Evolutionary conservation across 2,888 invertebrate species (phyloP), one percentile per base, ranked within the genome.

Genomic region (Tryphoninae sp.): DNA sequence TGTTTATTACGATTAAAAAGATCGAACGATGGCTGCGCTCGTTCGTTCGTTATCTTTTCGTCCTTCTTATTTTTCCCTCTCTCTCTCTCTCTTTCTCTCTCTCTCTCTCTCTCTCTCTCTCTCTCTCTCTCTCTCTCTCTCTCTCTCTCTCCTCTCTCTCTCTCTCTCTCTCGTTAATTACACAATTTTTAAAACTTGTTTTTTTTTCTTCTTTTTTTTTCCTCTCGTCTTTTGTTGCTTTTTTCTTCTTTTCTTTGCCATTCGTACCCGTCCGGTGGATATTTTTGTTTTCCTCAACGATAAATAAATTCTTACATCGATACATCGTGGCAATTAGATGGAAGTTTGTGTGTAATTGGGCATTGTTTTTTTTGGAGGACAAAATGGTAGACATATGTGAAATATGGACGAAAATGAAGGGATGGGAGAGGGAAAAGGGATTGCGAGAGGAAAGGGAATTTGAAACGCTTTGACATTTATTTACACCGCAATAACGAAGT

Each of bases 401-500:
- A 2, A 26, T 9, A 53, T 51, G 19, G 42, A 26, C 33, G 64
- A 26, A 51, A 81, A 59, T 62, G 26, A 68, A 68, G 23, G 67
- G 13, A 53, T 26, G 74, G 33, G 33, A 42, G 59, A 69, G 16
- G n/a, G 62, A 59, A 75, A 49, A 80, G 40, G 42, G 42, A 61
- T 16, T 6, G 65, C 59, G 51, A 13, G 51, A 78, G 58, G n/a
- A 64, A 68, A 22, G 33, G 58, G 65, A 51, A 13, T 49, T 73
- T 67, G 61, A 55, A 67, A 73, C 78, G 45, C 53, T 83, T 78
- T 77, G 69, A 84, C 84, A 86, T 84, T 86, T 90, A 91, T 92
- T 92, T 91, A 92, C 91, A 91, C 92, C 86, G 92, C 91, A 88
- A 92, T 92, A 85, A 91, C 91, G 87, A 91, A 92, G 89, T 91